Conservation (phyloP, 2,113 vertebrate species). For the Rallus limicola region DNA sequence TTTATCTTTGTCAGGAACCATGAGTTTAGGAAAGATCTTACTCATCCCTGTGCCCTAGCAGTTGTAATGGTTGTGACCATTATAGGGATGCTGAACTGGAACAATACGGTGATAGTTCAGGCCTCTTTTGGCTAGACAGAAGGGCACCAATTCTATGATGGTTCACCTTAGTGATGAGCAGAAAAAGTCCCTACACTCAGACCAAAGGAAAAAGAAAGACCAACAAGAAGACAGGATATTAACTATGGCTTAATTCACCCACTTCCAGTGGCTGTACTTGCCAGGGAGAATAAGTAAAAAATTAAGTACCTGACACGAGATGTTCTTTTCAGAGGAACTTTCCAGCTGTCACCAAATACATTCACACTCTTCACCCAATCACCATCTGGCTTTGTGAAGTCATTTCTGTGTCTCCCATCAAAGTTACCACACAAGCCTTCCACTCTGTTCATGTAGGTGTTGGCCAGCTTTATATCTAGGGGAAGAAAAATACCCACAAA, state of each 20-base stretch:
- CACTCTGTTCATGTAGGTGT: conserved; percentile 72
- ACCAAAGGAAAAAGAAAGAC: neutral
- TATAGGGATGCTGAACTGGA: neutral
- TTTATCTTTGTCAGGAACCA: neutral
- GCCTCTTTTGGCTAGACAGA: neutral
- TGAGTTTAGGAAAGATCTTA: neutral
- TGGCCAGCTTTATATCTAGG: conserved; percentile 80
- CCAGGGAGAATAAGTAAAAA: neutral
- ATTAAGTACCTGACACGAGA: conserved; percentile 57
- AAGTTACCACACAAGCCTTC: conserved; percentile 85
- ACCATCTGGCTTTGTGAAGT: conserved; percentile 77
- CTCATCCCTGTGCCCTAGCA: neutral
- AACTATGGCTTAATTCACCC: neutral
- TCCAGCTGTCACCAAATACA: conserved; percentile 84
- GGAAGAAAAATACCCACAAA: neutral
- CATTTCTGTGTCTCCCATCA: conserved; percentile 75
- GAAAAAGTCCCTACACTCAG: neutral
- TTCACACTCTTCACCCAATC: conserved; percentile 52
- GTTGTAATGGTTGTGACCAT: neutral
- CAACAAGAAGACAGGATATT: neutral
- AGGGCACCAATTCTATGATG: neutral
- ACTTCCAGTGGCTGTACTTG: neutral
- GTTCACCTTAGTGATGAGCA: neutral
- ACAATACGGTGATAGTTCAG: neutral
- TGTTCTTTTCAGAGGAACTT: conserved; percentile 52